Evolutionary conservation across 2,797 vertebrate species (phyloP).

Genomic region (Siniperca scherzeri): DNA sequence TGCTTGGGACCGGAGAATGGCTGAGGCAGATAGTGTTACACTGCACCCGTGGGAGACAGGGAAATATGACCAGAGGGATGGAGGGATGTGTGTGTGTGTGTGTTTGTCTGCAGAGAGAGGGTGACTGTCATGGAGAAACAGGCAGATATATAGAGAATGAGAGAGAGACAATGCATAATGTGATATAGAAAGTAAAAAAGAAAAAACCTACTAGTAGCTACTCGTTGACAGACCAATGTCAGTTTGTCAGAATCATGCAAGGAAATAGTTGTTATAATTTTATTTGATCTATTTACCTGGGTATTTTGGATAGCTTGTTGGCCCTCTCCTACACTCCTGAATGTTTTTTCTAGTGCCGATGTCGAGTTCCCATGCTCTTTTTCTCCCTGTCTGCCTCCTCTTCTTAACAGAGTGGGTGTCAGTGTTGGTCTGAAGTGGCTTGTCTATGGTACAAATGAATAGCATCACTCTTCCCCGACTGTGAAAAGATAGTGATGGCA

Average conservation of each 20-base stretch:
- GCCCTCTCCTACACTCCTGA: conserved; percentile 5
- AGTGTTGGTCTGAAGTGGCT: conserved; percentile 68
- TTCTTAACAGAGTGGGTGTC: conserved; percentile 56
- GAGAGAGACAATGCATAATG: conserved; percentile 23
- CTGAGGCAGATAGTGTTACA: conserved; percentile 79
- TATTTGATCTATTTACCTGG: conserved; percentile 21
- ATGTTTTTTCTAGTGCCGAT: not conserved
- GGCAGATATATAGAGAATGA: conserved; percentile 16
- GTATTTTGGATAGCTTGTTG: conserved; percentile 13
- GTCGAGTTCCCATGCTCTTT: conserved; percentile 72
- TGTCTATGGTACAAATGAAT: conserved; percentile 59
- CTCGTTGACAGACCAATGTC: not conserved
- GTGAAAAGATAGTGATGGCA: conserved; percentile 50
- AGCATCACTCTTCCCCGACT: conserved; percentile 39
- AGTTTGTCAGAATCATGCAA: not conserved
- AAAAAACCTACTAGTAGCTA: not conserved
- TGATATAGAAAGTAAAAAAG: not conserved
- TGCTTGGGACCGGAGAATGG: conserved; percentile 73
- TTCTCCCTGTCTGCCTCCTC: conserved; percentile 41
- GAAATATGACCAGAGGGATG: conserved; percentile 73
- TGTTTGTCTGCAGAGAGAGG: not conserved
- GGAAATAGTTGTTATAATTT: conserved; percentile 18
- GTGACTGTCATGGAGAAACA: conserved; percentile 38
- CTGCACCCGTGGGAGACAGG: conserved; percentile 72
- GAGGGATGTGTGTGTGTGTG: conserved; percentile 30